Conservation (phyloP, 2,888 invertebrate species). For the Athetis lepigone region DNA sequence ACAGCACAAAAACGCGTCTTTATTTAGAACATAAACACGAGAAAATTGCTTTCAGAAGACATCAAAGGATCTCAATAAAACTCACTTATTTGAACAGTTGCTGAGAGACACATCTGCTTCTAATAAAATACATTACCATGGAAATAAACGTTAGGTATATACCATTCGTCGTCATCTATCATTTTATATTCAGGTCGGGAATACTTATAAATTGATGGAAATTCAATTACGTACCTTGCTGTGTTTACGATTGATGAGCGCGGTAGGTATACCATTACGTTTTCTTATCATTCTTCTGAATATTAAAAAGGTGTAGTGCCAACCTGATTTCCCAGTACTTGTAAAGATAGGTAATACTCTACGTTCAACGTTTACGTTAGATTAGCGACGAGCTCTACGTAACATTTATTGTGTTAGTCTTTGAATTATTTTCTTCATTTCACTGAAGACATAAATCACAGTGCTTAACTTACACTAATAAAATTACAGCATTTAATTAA, state of each 20-base stretch:
- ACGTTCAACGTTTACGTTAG: constrained; percentile 3
- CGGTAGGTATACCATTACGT: constrained; percentile 34
- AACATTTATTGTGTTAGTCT: not conserved
- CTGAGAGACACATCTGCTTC: constrained; percentile 80
- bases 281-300: constrained; percentile 46
- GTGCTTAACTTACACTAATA: not conserved
- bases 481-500: constrained; percentile 19
- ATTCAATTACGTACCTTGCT: constrained; percentile 60
- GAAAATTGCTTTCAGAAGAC: constrained; percentile 80
- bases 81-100: constrained; percentile 80
- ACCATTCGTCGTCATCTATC: constrained; percentile 70
- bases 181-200: constrained; percentile 66
- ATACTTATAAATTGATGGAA: constrained; percentile 62
- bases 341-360: constrained; percentile 11
- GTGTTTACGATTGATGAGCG: constrained; percentile 53
- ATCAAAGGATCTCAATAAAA: constrained; percentile 85
- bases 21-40: constrained; percentile 77
- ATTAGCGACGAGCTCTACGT: not conserved
- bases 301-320: constrained; percentile 33
- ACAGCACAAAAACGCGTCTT: constrained; percentile 60
- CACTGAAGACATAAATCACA: constrained; percentile 2
- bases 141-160: constrained; percentile 72
- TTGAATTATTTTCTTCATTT: not conserved
- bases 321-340: constrained; percentile 6
- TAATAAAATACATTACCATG: constrained; percentile 77